Percentiles rank a stretch among this genome's conserved stretches.
Evolutionary conservation across 2,797 vertebrate genomes (phyloP).

Genomic region (Jordanella pulchra): DNA sequence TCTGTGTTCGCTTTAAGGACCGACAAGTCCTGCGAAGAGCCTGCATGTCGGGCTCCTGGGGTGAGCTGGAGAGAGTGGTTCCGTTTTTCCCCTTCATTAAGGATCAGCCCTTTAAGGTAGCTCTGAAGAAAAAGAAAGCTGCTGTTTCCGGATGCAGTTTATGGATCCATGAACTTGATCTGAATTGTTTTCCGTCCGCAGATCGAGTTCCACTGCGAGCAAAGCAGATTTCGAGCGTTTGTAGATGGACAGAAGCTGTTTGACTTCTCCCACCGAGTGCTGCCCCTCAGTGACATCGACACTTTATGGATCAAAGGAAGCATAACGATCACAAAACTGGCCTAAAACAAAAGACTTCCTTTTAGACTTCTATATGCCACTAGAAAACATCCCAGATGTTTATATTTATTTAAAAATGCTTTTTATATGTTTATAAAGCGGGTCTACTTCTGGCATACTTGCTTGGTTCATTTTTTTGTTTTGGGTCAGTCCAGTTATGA

Average conservation of each 20-base stretch:
- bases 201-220: conserved; percentile 92
- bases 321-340: conserved; percentile 90
- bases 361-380: background rate
- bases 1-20: conserved; percentile 88
- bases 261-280: conserved; percentile 90
- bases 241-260: conserved; percentile 94
- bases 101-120: conserved; percentile 91
- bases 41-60: conserved; percentile 86
- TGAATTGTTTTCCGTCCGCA: conserved; percentile 47
- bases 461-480: background rate
- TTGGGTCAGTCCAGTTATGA: background rate
- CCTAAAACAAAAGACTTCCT: conserved; percentile 63
- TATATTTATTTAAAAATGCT: background rate
- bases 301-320: conserved; percentile 92
- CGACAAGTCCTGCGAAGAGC: conserved; percentile 88
- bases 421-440: background rate
- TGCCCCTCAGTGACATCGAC: conserved; percentile 83
- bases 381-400: background rate
- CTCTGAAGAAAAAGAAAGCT: background rate
- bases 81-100: conserved; percentile 94
- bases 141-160: background rate
- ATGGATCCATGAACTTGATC: background rate
- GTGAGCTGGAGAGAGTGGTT: conserved; percentile 82
- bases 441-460: background rate
- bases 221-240: conserved; percentile 86